Evolutionary conservation across 1,140 invertebrate genomes (phyloP).

Genomic region (Rhyacophila brunnea): DNA sequence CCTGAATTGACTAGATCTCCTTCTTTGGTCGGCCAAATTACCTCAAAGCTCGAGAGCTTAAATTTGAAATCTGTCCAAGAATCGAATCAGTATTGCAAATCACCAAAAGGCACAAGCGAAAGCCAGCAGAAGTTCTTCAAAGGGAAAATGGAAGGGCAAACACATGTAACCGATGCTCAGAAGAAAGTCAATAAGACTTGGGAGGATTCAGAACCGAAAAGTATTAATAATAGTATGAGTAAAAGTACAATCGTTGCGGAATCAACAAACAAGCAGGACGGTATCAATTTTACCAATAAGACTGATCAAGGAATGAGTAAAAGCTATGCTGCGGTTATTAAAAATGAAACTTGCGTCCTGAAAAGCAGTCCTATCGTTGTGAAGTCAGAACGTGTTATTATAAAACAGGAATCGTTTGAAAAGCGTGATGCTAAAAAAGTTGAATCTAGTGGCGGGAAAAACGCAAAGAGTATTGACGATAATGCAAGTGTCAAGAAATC

Average conservation of each 20-base stretch:
- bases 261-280: background rate
- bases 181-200: background rate
- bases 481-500: too few relatives aligned
- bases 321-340: slow-evolving; percentile 14
- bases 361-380: background rate
- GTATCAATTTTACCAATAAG: background rate
- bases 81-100: slow-evolving; percentile 17
- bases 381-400: background rate
- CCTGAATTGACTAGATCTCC: slow-evolving; percentile 17
- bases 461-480: too few relatives aligned
- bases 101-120: slow-evolving; percentile 17
- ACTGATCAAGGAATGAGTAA: slow-evolving; percentile 11
- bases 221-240: background rate
- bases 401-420: background rate
- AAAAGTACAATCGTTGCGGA: background rate
- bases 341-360: background rate
- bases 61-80: slow-evolving; percentile 29
- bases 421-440: background rate
- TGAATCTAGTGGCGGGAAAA: background rate
- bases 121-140: slow-evolving; percentile 28
- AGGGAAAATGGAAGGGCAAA: slow-evolving; percentile 13
- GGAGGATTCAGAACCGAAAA: background rate
- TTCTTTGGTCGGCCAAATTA: slow-evolving; percentile 31
- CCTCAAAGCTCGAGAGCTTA: slow-evolving; percentile 31
- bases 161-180: background rate